These are phyloP conservation scores for Dinoponera quadriceps DNA, from an alignment of 1,140 invertebrate genomes.

Conservation along the genomic window DNA sequence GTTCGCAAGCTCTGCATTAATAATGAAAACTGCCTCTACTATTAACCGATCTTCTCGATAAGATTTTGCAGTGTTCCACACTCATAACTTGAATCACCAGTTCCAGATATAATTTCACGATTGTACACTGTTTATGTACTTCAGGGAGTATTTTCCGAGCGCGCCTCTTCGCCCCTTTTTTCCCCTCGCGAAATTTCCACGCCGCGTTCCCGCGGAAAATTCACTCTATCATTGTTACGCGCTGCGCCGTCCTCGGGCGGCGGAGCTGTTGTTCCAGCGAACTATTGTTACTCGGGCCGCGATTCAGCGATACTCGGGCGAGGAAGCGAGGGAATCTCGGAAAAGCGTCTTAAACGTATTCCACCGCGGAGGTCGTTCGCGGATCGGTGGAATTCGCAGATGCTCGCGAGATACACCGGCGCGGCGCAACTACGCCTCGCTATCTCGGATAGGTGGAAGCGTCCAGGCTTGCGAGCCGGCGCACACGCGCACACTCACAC, in stretches of 20 bases:
- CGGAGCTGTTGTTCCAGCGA: conserved; percentile 7
- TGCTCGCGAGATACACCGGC: conserved; percentile 58
- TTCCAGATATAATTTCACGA: no score
- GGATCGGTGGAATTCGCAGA: conserved; percentile 61
- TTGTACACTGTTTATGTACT: no score
- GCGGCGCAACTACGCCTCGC: conserved; percentile 44
- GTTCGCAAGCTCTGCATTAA: no score
- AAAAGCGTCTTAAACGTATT: conserved; percentile 50
- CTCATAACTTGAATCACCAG: no score
- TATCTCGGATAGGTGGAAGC: conserved; percentile 44
- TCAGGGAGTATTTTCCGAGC: conserved; percentile 22
- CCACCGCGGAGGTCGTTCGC: conserved; percentile 51
- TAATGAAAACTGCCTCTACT: no score
- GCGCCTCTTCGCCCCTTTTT: not conserved
- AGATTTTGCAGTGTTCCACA: no score
- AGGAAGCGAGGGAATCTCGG: conserved; percentile 19
- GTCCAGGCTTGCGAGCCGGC: conserved; percentile 16
- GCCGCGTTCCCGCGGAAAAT: not conserved
- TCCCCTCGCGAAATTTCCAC: no score
- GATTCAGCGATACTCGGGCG: conserved; percentile 22
- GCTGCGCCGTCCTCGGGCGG: not conserved
- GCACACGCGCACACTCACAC: not conserved
- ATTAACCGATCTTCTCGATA: no score
- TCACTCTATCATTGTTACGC: conserved; percentile 48
- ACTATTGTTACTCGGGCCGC: conserved; percentile 35